A percentile compares a stretch with the other conserved stretches of the same genome.
Evolutionary conservation across 2,113 vertebrate genomes (phyloP).

Genomic region (Cebus imitator): DNA sequence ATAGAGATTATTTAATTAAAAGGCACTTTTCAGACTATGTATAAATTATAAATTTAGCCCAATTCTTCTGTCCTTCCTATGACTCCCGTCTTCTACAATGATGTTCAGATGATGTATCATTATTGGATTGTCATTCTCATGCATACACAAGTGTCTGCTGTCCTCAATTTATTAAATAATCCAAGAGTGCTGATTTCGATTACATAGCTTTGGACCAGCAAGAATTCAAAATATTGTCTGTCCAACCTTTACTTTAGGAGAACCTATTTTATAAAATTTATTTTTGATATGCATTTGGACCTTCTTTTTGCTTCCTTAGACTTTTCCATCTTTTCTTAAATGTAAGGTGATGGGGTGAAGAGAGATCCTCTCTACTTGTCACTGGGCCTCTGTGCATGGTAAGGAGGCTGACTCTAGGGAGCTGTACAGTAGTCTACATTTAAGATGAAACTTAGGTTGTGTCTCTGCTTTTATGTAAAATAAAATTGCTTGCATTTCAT

Average conservation of each 20-base stretch:
- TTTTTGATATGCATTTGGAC: constrained; percentile 27
- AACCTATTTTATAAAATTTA: constrained; percentile 36
- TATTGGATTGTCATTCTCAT: neutral
- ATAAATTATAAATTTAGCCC: constrained; percentile 30
- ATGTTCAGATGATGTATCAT: constrained; percentile 1
- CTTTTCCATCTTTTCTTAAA: constrained; percentile 22
- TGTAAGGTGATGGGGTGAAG: neutral
- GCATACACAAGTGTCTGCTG: neutral
- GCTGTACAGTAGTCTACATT: neutral
- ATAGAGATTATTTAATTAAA: constrained; percentile 21
- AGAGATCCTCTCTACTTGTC: neutral
- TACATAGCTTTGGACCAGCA: neutral
- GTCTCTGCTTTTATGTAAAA: constrained; percentile 21
- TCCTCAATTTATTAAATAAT: constrained; percentile 18
- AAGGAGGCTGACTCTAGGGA: neutral
- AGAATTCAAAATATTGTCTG: constrained; percentile 9
- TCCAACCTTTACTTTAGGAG: constrained; percentile 34
- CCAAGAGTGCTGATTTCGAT: neutral
- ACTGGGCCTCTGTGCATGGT: neutral
- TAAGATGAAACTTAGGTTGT: constrained; percentile 3
- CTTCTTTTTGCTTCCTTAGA: constrained; percentile 30
- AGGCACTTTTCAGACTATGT: constrained; percentile 12
- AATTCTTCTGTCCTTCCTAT: constrained; percentile 15
- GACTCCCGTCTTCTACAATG: neutral
- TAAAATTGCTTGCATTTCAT: constrained; percentile 25